Base-by-base conservation (phyloP, 2,888 invertebrate species). In the Camptogramma bilineatum region DNA sequence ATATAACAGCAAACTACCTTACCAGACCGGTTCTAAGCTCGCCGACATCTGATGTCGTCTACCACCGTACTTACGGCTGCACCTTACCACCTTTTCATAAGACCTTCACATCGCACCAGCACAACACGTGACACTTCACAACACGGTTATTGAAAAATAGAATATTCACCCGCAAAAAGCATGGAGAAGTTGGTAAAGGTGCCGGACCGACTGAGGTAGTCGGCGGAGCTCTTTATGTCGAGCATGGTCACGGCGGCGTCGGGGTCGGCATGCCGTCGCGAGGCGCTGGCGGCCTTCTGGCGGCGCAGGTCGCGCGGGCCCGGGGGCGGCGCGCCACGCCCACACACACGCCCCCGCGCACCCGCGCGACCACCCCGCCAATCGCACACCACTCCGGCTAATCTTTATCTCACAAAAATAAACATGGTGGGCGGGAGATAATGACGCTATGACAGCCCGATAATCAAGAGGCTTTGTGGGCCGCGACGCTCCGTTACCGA, bases 171-270 rank as follows among this genome's bases (percentile, higher is more conserved):
- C 93, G 97, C 97, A 94, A 98, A 97, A 85, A 98, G 95, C 98
- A 98, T 98, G 91, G 98, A 97, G 95, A 98, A 97, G 94, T 98
- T 98, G 91, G 97, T 97, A 91, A 98, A 97, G 72, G 97, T 97
- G 86, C 97, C 97, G 87, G 97, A 96, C 93, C 97, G 96, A 93
- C 96, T 96, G 85, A 98, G 95, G 94, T 98, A 97, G 95, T 97
- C 97, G 92, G 97, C 96, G 82, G 97, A 96, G 83, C 96, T 96
- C 93, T 98, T 98, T 86, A 98, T 97, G 95, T 98, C 98, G 94
- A 98, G 95, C 98, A 98, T 98, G 85, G 75, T 83, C 82, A 83
- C 80, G 81, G 74, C 81, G 82, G 21, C 78, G 79, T 81, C 79
- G 79, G 74, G 69, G 73, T 74, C 47, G 63, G 47, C 91, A 86